Conservation (phyloP, 2,888 invertebrate species). For the Halictus ligatus region DNA sequence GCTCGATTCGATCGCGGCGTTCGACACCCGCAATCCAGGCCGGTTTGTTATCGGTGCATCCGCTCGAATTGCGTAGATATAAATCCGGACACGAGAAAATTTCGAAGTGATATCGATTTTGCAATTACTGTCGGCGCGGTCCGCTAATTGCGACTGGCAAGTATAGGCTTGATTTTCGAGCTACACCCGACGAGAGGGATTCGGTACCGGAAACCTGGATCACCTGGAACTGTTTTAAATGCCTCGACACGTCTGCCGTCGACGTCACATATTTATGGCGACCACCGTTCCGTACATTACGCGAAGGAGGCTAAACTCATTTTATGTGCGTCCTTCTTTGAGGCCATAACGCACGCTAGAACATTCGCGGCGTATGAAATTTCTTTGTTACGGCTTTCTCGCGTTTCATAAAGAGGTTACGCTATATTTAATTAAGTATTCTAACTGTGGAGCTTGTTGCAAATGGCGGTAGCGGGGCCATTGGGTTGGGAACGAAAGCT, state of each 20-base stretch:
- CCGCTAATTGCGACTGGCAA: slow-evolving; percentile 30
- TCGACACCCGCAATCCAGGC: slow-evolving; percentile 35
- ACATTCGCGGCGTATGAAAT: not conserved
- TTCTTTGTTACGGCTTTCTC: not conserved
- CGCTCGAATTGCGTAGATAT: slow-evolving; percentile 41
- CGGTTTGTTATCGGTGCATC: slow-evolving; percentile 45
- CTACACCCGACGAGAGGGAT: not conserved
- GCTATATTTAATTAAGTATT: not conserved
- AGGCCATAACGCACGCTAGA: not conserved
- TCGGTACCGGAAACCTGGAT: not conserved
- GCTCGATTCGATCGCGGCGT: slow-evolving; percentile 24
- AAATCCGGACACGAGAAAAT: slow-evolving; percentile 37
- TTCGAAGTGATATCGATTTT: slow-evolving; percentile 41
- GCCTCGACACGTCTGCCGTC: not conserved
- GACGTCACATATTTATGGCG: slow-evolving; percentile 4
- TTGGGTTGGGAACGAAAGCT: not conserved
- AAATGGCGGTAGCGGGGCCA: not conserved
- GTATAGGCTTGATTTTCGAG: slow-evolving; percentile 17
- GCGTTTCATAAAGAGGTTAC: not conserved
- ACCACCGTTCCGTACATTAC: not conserved
- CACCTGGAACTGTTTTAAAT: not conserved
- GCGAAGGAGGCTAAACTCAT: not conserved
- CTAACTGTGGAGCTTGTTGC: not conserved
- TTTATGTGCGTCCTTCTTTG: not conserved
- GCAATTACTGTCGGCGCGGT: slow-evolving; percentile 36